Evolutionary conservation across 1,140 invertebrate species (phyloP).

Genomic region (Colletes latitarsis): DNA sequence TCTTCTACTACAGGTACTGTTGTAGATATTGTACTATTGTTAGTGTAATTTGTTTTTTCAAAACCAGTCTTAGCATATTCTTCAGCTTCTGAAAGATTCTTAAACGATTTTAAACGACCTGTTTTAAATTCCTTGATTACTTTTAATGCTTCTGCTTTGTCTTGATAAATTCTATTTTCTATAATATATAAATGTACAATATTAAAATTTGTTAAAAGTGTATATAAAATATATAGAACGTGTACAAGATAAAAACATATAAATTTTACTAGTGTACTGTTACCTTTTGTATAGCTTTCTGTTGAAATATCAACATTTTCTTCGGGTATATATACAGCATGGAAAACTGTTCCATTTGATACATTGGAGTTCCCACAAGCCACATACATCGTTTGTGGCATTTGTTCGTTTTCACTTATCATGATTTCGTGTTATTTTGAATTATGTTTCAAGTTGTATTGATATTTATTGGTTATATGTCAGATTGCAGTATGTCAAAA

Average conservation of each 20-base stretch:
- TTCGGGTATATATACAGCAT: conserved; percentile 72
- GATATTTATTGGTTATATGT: conserved; percentile 44
- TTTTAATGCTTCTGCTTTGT: conserved; percentile 87
- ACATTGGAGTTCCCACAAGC: conserved; percentile 44
- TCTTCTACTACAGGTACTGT: conserved; percentile 79
- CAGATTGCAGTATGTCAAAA: not conserved
- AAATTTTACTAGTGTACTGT: not conserved
- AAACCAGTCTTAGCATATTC: conserved; percentile 85
- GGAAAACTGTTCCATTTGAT: conserved; percentile 56
- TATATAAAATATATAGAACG: not conserved
- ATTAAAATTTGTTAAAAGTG: not conserved
- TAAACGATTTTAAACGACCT: conserved; percentile 89
- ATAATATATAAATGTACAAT: conserved; percentile 20
- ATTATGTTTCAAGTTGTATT: not conserved
- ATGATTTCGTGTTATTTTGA: conserved; percentile 16
- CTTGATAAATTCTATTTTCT: conserved; percentile 83
- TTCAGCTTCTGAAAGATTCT: conserved; percentile 85
- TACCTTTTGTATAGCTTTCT: conserved; percentile 36
- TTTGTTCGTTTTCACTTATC: conserved; percentile 53
- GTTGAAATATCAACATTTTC: conserved; percentile 45
- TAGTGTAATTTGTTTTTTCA: conserved; percentile 71
- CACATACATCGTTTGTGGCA: conserved; percentile 16
- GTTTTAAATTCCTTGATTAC: conserved; percentile 87
- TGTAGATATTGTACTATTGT: not conserved
- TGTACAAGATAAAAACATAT: conserved; percentile 7